These are phyloP conservation scores for Zele albiditarsus DNA, from an alignment of 2,888 invertebrate species.

Conservation along the genomic window DNA sequence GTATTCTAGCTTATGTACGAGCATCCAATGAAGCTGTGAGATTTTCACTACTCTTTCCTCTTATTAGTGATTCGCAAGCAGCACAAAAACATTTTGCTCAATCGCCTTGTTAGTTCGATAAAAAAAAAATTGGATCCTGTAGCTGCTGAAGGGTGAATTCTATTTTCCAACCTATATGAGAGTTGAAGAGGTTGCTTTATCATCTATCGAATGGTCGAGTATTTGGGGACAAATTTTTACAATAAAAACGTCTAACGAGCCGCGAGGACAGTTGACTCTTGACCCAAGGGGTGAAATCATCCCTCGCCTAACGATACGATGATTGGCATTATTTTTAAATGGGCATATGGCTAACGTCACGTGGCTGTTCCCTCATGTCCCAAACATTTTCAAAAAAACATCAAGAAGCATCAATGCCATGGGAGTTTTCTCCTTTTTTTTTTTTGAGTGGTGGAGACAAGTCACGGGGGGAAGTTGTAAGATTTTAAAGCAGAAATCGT, in stretches of 20 bases:
- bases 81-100: constrained; percentile 1
- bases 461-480: constrained; percentile 45
- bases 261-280: constrained; percentile 43
- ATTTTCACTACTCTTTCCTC: constrained; percentile 2
- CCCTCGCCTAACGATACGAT: constrained; percentile 56
- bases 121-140: neutral
- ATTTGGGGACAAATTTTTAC: constrained; percentile 30
- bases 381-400: neutral
- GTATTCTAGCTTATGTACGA: constrained; percentile 21
- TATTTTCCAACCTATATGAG: neutral
- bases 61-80: neutral
- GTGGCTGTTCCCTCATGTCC: neutral
- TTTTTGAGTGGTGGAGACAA: neutral
- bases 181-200: constrained; percentile 36
- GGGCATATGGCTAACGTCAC: constrained; percentile 28
- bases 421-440: neutral
- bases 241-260: constrained; percentile 31
- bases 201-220: constrained; percentile 32
- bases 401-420: neutral
- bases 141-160: neutral
- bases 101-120: neutral
- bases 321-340: constrained; percentile 65
- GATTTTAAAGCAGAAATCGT: constrained; percentile 54
- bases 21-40: neutral
- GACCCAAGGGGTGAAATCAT: constrained; percentile 44